Conservation (phyloP, 2,113 vertebrate genomes). For the Oenanthe melanoleuca region DNA sequence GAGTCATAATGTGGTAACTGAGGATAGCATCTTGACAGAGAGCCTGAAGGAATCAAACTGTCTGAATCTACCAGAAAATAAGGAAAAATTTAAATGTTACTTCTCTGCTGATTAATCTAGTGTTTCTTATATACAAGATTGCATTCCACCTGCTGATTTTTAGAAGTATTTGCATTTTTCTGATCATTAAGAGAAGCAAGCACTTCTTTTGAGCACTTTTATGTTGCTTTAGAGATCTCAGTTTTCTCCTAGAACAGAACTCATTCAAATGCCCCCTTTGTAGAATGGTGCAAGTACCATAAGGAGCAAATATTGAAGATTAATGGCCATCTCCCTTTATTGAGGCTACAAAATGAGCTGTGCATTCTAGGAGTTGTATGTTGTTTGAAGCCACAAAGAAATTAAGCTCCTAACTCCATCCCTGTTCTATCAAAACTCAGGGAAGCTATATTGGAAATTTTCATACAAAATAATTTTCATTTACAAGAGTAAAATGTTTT, state of each 20-base stretch:
- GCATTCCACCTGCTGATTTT: background rate
- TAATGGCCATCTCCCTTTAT: background rate
- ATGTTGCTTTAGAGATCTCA: background rate
- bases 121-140: background rate
- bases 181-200: background rate
- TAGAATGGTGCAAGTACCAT: background rate
- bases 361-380: background rate
- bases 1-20: background rate
- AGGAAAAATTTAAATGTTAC: background rate
- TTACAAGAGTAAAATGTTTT: background rate
- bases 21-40: background rate
- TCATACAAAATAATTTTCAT: background rate
- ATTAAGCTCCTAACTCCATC: slow-evolving; percentile 1
- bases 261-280: background rate
- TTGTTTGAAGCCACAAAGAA: slow-evolving; percentile 24
- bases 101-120: background rate
- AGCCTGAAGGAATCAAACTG: background rate
- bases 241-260: background rate
- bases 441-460: background rate
- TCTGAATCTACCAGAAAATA: background rate
- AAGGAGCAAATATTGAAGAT: background rate
- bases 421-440: background rate
- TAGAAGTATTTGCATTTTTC: background rate
- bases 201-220: background rate
- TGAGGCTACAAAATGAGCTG: background rate